Conservation (phyloP, 1,140 invertebrate genomes). For the Cotesia typhae region DNA sequence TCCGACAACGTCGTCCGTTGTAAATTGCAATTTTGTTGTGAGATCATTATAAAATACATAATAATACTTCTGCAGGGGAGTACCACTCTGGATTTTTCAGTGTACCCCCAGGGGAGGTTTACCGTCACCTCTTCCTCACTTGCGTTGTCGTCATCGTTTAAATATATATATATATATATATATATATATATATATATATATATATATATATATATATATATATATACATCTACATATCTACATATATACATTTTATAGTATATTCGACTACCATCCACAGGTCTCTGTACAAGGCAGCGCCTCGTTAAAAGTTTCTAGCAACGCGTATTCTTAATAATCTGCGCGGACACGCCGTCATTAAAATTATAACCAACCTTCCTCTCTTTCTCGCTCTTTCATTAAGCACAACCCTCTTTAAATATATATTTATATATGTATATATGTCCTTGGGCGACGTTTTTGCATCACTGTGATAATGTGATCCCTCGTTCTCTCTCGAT, state of each 20-base stretch:
- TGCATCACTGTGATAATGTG: background rate
- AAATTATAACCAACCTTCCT: conserved; percentile 63
- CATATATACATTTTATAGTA: conserved; percentile 10
- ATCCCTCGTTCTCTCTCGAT: background rate
- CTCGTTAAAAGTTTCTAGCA: conserved; percentile 68
- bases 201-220: conserved; percentile 14
- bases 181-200: conserved; percentile 21
- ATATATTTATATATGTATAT: background rate
- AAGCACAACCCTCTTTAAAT: background rate
- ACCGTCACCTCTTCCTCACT: conserved; percentile 16
- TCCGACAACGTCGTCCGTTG: conserved; percentile 51
- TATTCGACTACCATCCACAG: conserved; percentile 32
- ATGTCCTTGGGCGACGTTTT: conserved; percentile 5
- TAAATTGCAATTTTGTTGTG: conserved; percentile 64
- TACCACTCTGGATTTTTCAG: conserved; percentile 7
- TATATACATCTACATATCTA: conserved; percentile 26
- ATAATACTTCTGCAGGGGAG: conserved; percentile 47
- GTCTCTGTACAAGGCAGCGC: conserved; percentile 49
- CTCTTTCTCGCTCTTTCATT: conserved; percentile 17
- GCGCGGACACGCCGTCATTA: conserved; percentile 67
- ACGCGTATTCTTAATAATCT: conserved; percentile 68
- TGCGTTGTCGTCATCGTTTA: conserved; percentile 26
- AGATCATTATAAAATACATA: conserved; percentile 66
- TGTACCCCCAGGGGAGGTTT: conserved; percentile 21
- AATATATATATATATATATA: conserved; percentile 27